phyloP scores from a whole-genome alignment of 2,797 vertebrate genomes.

The Scyliorhinus canicula region DNA sequence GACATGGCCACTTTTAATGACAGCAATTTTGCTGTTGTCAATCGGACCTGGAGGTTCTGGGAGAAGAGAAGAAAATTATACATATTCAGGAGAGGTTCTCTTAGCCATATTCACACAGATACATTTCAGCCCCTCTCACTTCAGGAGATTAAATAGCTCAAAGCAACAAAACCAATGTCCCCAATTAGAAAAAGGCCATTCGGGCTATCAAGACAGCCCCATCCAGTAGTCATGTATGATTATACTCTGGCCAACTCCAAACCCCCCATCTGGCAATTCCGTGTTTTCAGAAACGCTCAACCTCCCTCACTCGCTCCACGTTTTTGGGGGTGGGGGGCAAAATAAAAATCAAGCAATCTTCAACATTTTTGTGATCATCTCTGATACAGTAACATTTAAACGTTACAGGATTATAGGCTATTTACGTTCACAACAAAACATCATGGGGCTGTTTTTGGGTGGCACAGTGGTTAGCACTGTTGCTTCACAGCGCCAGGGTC shows the following conservation, averaged over 20 bases:
- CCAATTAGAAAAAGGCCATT: background rate
- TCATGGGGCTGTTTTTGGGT: background rate
- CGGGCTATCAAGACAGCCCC: background rate
- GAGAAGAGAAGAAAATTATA: conserved; percentile 34
- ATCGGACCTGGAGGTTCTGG: conserved; percentile 87
- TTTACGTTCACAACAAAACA: background rate
- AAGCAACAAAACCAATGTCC: background rate
- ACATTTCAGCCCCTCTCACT: background rate
- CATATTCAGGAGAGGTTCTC: background rate
- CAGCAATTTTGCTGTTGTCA: conserved; percentile 88
- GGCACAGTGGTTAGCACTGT: no score
- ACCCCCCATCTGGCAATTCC: background rate
- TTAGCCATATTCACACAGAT: background rate
- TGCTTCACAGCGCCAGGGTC: no score
- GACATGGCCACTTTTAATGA: conserved; percentile 81
- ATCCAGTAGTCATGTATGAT: background rate
- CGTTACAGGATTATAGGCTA: background rate
- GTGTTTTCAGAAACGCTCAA: background rate
- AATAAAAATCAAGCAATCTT: background rate
- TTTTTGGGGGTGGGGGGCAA: no score
- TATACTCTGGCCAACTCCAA: background rate
- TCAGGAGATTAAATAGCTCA: background rate
- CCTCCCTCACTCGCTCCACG: background rate
- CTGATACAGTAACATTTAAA: background rate
- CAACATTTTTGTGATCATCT: background rate